Evolutionary conservation across 2,888 invertebrate species (phyloP), one percentile per base, ranked within the genome.

Genomic region (Hydroisotoma schaefferi): DNA sequence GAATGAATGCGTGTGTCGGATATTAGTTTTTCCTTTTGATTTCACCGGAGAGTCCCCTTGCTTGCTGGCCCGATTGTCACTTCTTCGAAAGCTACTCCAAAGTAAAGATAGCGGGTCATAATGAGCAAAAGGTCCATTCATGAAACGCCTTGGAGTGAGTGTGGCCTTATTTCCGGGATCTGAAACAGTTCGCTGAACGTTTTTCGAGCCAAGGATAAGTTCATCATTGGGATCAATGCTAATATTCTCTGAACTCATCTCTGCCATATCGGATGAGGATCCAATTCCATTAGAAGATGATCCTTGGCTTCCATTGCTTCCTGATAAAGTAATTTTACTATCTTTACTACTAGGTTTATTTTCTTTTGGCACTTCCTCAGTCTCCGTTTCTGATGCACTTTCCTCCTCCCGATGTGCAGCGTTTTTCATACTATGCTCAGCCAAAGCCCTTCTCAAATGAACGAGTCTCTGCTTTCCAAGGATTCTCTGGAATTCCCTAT

Each of bases 401-500:
- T 69, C 70, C 40, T 71, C 72, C 46, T 70, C 72, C 51, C 65
- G 54, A 47, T 61, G 46, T 22, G 47, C 22, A 28, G 61, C 20
- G 51, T 63, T 61, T 22, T 68, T 58, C 52, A 68, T 63, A 28
- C 71, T 69, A 54, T 72, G 69, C 55, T 71, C 65, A 46, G 69
- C 67, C 10, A 72, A 48, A 4, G 70, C 69, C 61, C 65, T 65
- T 46, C 72, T 59, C 55, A 72, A 62, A 65, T 72, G 70, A 43
- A 73, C 67, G 23, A 71, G 81, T 65, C 87, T 84, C 72, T 87
- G 87, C 73, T 87, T 87, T 70, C 87, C 87, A 26, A 88, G 78
- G 44, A 89, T 80, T 67, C 87, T 85, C 69, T 90, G 87, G 69
- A 90, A 89, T 66, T 90, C 90, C 71, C 87, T 83, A 74, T 87